A percentile compares a stretch with the other conserved stretches of the same genome.
These are phyloP conservation scores for Spea multiplicata DNA, from an alignment of 2,113 vertebrate genomes.

Conservation along the genomic window DNA sequence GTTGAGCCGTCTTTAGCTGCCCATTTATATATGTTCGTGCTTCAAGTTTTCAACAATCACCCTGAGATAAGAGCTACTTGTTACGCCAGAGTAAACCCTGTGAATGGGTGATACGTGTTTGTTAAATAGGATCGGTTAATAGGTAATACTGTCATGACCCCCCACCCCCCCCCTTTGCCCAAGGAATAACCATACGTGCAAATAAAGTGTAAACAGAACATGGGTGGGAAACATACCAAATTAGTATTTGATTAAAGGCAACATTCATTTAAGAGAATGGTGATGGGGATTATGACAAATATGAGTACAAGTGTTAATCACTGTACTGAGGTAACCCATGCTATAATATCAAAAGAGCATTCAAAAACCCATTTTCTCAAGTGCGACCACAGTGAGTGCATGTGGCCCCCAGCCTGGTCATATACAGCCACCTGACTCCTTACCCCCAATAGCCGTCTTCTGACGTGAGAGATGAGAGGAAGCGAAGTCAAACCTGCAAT, in stretches of 20 bases:
- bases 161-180: slow-evolving; percentile 1
- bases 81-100: slow-evolving; percentile 37
- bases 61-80: slow-evolving; percentile 32
- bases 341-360: too few relatives aligned
- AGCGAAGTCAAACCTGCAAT: too few relatives aligned
- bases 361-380: too few relatives aligned
- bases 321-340: not conserved
- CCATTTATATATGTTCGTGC: slow-evolving; percentile 35
- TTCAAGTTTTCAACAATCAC: slow-evolving; percentile 1
- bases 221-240: slow-evolving; percentile 25
- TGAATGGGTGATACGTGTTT: slow-evolving; percentile 38
- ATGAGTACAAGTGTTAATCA: slow-evolving; percentile 24
- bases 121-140: slow-evolving; percentile 2
- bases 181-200: not conserved
- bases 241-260: slow-evolving; percentile 13
- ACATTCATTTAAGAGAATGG: not conserved
- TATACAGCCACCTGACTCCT: too few relatives aligned
- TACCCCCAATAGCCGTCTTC: too few relatives aligned
- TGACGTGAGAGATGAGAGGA: too few relatives aligned
- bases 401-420: too few relatives aligned
- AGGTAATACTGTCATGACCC: not conserved
- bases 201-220: slow-evolving; percentile 1
- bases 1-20: not conserved
- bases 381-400: too few relatives aligned
- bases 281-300: not conserved